Base-by-base conservation (phyloP, 2,888 invertebrate species). In the Rhodophaea formosa region DNA sequence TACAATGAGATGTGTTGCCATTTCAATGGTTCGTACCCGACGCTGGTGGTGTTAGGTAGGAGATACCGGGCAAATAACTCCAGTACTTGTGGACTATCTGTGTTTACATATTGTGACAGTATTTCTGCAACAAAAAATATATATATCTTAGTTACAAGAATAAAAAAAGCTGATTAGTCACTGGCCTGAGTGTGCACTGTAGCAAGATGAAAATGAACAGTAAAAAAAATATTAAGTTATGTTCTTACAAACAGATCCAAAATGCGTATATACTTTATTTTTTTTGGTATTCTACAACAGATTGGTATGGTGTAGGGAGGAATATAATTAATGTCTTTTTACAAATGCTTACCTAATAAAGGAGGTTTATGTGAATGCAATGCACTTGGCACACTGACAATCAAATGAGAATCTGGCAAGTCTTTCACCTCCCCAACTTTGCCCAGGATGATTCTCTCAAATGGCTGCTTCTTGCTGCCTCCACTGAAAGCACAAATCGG, bases 301-400 rank as follows among this genome's bases (percentile, higher is more conserved):
- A n/a, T n/a, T n/a, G n/a, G n/a, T n/a, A n/a, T n/a, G n/a, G n/a
- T n/a, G n/a, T n/a, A n/a, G n/a, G n/a, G n/a, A n/a, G n/a, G n/a
- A n/a, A n/a, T n/a, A n/a, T n/a, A n/a, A n/a, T n/a, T n/a, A n/a
- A n/a, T n/a, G n/a, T 23, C 2, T 23, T 23, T 23, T 23, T 23
- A 56, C 6, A 47, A 47, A 53, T 39, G 60, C 78, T 89, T 91
- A 93, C 95, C 94, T 67, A 92, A 74, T 57, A 99, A 84, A 0
- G 98, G 98, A 44, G 98, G 98, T 85, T 99, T 99, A 80, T 98
- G 97, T 0, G 99, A 99, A 86, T 99, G 98, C 59, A 98, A 92
- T 14, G 96, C 95, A 86, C 98, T 98, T 0, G 99, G 98, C 17
- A 97, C 92, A 81, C 97, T 97, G 15, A 96, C 84, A 57, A 98